Evolutionary conservation across 2,888 invertebrate genomes (phyloP), one percentile per base, ranked within the genome.

Genomic region (Theretra japonica): DNA sequence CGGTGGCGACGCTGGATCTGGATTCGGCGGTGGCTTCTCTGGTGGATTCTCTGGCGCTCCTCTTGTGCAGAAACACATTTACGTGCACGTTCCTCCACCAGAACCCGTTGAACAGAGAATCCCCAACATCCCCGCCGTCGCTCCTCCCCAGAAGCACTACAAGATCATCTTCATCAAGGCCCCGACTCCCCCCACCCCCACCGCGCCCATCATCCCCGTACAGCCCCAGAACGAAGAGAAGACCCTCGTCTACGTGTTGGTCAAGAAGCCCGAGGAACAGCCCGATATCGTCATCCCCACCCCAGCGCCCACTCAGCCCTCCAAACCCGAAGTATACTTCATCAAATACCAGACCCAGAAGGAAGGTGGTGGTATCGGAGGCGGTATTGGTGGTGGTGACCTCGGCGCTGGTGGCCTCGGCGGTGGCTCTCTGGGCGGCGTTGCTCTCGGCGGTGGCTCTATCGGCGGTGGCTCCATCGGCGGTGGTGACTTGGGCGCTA

Each of bases 91-190:
- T 19, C 98, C 98, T 70, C 98, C 98, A 85, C 97, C 97, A 95
- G 97, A 98, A 90, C 97, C 96, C n/a, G 96, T 96, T 82, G 96
- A 96, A 84, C 95, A 96, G 83, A 95, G 96, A 81, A 95, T 96
- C 70, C 95, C 95, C 76, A 96, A 96, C 82, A 96, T 97, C 80
- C 91, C 93, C 6, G 95, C 95, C 23, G 94, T 96, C 0, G 96
- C 96, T 69, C 96, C 97, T 77, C 95, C 97, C 68, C 97, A 97
- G 91, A 98, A 98, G 85, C 97, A 98, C 91, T 97, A 98, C 96
- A 98, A 98, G 89, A 98, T 98, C 89, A 97, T 98, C 94, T 98
- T 98, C 96, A 98, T 98, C 93, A 98, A 98, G 95, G 98, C 98
- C 72, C 98, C 98, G 83, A 96, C 97, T 81, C 96, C 97, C 75